These are phyloP conservation scores for Calliopsis andreniformis DNA, from an alignment of 1,140 invertebrate genomes.

Conservation along the genomic window DNA sequence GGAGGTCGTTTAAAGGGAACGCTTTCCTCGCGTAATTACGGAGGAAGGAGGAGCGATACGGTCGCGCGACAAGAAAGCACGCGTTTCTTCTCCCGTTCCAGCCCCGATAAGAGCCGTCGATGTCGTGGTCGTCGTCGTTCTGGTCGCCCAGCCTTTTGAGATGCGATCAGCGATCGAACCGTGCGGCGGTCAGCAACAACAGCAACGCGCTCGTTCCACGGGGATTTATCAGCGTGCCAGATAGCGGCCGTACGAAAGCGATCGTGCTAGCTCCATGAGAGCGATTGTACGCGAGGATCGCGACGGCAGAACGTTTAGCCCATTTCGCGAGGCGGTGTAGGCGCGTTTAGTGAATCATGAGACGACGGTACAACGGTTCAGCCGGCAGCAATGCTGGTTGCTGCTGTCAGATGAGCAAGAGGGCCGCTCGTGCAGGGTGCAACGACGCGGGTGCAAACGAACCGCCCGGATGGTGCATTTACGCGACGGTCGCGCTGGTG, in stretches of 20 bases:
- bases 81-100: background rate
- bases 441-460: conserved; percentile 62
- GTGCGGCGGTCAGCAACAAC: conserved; percentile 20
- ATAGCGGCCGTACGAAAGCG: conserved; percentile 38
- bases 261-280: conserved; percentile 44
- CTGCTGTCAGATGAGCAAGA: conserved; percentile 64
- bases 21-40: background rate
- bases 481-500: conserved; percentile 84
- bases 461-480: conserved; percentile 79
- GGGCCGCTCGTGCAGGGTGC: conserved; percentile 46
- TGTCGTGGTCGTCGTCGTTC: conserved; percentile 1
- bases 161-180: conserved; percentile 50
- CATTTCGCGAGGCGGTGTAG: conserved; percentile 14
- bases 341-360: conserved; percentile 61
- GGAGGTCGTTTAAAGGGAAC: background rate
- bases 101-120: background rate
- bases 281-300: conserved; percentile 37
- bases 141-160: conserved; percentile 23
- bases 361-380: conserved; percentile 67
- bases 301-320: conserved; percentile 43
- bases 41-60: background rate
- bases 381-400: conserved; percentile 55
- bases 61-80: background rate
- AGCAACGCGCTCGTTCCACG: conserved; percentile 14
- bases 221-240: conserved; percentile 19